Percentiles rank a stretch among this genome's conserved stretches.
Conservation (phyloP, 1,140 invertebrate genomes). For the Lasioglossum albipes region DNA sequence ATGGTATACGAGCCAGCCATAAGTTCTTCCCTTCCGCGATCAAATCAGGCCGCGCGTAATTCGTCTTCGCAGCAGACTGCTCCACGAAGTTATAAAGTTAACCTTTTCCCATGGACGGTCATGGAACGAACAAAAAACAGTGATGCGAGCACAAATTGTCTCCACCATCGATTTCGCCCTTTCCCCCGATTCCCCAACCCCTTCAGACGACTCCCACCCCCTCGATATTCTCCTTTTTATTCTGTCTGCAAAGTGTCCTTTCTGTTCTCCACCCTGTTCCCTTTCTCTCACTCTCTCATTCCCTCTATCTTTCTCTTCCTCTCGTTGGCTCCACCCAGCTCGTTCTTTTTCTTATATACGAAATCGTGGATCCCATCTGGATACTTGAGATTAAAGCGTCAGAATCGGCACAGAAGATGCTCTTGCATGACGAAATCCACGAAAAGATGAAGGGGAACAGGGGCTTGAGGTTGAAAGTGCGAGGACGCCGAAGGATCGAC, state of each 20-base stretch:
- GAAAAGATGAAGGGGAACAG: conserved; percentile 22
- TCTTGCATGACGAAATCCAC: conserved; percentile 52
- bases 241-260: conserved; percentile 32
- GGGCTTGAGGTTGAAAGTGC: neutral
- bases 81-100: neutral
- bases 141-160: conserved; percentile 34
- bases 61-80: neutral
- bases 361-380: conserved; percentile 76
- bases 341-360: conserved; percentile 43
- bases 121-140: neutral
- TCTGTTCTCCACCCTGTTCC: neutral
- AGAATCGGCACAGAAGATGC: conserved; percentile 69
- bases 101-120: neutral
- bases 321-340: neutral
- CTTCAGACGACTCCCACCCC: neutral
- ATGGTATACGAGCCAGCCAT: no score
- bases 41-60: neutral
- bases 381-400: conserved; percentile 80
- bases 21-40: neutral
- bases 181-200: neutral
- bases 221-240: conserved; percentile 16
- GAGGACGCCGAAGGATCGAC: conserved; percentile 13
- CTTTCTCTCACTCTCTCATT: neutral
- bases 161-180: conserved; percentile 34
- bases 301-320: no score